Evolutionary conservation across 2,888 invertebrate genomes (phyloP).

Genomic region (Arrhopalites spinosus): DNA sequence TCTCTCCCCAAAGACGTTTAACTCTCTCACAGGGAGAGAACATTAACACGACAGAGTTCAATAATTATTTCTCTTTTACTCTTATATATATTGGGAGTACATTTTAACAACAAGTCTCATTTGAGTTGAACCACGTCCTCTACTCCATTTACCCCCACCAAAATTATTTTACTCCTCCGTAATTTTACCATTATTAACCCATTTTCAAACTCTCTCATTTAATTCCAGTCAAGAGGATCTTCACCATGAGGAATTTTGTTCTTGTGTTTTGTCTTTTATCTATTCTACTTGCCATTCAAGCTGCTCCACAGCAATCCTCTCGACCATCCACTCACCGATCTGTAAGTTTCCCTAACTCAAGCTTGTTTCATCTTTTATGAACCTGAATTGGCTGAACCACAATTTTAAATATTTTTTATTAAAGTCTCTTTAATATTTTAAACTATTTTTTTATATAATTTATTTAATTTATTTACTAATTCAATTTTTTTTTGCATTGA

Average conservation of each 20-base stretch:
- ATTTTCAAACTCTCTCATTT: background rate
- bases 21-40: no score
- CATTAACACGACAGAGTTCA: no score
- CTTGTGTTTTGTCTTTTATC: constrained; percentile 7
- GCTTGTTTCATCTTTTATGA: no score
- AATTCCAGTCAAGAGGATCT: background rate
- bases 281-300: constrained; percentile 19
- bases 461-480: background rate
- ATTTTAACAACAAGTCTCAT: background rate
- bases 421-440: background rate
- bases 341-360: constrained; percentile 18
- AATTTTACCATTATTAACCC: background rate
- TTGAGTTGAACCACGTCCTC: constrained; percentile 33
- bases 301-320: constrained; percentile 12
- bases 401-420: no score
- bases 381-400: no score
- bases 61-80: no score
- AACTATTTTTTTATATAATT: background rate
- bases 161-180: background rate
- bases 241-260: constrained; percentile 32
- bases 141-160: background rate
- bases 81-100: constrained; percentile 20
- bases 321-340: constrained; percentile 22
- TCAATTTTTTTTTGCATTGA: background rate
- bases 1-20: no score